Base-by-base conservation (phyloP, 2,113 vertebrate species). In the Rutilus rutilus region DNA sequence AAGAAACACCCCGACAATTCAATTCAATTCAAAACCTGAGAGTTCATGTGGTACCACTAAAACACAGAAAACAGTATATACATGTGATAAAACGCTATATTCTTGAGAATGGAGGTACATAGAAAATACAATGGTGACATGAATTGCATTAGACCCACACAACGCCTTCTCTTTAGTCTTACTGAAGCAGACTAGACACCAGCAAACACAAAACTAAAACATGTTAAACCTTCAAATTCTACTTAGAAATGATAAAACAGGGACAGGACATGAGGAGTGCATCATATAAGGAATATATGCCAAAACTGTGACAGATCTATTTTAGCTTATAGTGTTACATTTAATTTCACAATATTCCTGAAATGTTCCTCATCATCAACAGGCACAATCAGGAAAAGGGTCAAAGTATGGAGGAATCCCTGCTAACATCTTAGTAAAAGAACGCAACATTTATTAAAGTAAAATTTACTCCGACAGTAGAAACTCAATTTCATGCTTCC, bases 11-110 rank as follows among this genome's bases (percentile, higher is more conserved):
- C 88, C 85, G 89, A 90, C 39, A 59, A 91, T 91, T 92, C 25
- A 59, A 91, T 91, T 92, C 25, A 89, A 91, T 93, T 93, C 89
- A 90, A 93, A 92, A 95, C 95, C 94, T 94, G 94, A 95, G 94
- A 94, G 93, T 93, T 92, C 87, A 86, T 90, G 89, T 92, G 89
- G 87, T 92, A 91, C 88, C 91, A 90, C 91, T 89, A 84, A 47
- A 92, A 93, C 62, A 93, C 91, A 93, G 91, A 50, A 90, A 84
- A 79, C 83, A 75, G 85, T 86, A 88, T 87, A 67, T 88, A 93
- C 87, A 94, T 78, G 62, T 90, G 88, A 93, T 79, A 86, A 87
- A 90, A 85, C 47, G 82, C 67, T 84, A 86, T 92, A 39, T 33
- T 91, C 86, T 90, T 90, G 86, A 82, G 64, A 50, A 57, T 33